Evolutionary conservation across 2,113 vertebrate genomes (phyloP).

Genomic region (Zosterops lateralis): DNA sequence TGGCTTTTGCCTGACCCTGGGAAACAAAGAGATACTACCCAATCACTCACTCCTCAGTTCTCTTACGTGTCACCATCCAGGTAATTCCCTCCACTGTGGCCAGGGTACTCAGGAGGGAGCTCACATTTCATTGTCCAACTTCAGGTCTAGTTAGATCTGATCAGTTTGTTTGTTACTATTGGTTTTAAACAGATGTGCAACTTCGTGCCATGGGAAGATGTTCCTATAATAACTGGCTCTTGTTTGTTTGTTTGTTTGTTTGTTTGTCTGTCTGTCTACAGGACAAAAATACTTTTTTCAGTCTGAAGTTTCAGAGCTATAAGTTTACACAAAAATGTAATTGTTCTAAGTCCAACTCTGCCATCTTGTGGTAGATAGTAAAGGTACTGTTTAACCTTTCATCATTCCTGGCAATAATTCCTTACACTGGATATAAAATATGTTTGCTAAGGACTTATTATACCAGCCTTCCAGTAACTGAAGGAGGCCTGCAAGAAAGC

Average conservation of each 20-base stretch:
- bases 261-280: neutral
- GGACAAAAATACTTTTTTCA: neutral
- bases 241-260: neutral
- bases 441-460: neutral
- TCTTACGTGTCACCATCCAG: neutral
- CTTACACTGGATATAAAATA: neutral
- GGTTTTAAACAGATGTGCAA: neutral
- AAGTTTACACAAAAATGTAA: neutral
- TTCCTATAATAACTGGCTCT: neutral
- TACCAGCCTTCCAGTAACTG: neutral
- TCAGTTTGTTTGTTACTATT: neutral
- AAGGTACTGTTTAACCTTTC: neutral
- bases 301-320: neutral
- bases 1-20: neutral
- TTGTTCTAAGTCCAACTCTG: slow-evolving; percentile 22
- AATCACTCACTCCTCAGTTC: neutral
- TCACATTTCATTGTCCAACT: neutral
- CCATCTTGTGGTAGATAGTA: slow-evolving; percentile 45
- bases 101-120: neutral
- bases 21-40: neutral
- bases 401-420: rapidly evolving
- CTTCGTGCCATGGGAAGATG: neutral
- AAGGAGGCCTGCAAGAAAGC: neutral
- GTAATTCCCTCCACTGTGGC: neutral
- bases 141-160: neutral